phyloP scores from a whole-genome alignment of 2,888 invertebrate genomes.

The Philopedon plagiatum region DNA sequence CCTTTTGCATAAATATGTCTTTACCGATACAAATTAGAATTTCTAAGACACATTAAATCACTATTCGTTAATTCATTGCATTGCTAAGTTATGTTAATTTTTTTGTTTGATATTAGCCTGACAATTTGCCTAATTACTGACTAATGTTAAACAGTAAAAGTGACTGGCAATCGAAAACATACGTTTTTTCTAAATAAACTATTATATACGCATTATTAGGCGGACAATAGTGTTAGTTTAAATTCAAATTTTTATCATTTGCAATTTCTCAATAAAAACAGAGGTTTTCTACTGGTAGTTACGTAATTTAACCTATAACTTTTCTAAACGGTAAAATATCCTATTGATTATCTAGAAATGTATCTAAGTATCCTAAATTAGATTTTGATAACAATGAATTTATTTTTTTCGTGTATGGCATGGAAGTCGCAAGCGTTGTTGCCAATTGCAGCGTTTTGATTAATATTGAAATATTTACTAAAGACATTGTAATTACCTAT shows the following conservation, averaged over 20 bases:
- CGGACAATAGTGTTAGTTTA: background rate
- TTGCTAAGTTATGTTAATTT: background rate
- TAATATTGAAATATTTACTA: too few species aligned
- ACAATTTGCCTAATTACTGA: conserved; percentile 8
- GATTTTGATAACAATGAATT: too few species aligned
- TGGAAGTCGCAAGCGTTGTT: too few species aligned
- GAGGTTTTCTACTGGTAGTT: background rate
- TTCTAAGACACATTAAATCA: background rate
- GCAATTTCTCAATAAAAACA: conserved; percentile 4
- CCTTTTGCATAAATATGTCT: too few species aligned
- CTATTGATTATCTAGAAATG: too few species aligned
- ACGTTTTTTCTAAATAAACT: conserved; percentile 2
- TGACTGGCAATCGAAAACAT: too few species aligned
- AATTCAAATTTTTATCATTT: conserved; percentile 2
- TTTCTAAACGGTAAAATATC: background rate
- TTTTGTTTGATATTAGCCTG: background rate
- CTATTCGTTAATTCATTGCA: background rate
- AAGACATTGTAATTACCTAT: too few species aligned
- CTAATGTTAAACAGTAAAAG: conserved; percentile 10
- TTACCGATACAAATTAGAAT: too few species aligned
- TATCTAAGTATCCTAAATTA: too few species aligned
- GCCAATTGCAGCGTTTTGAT: too few species aligned
- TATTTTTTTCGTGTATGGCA: too few species aligned
- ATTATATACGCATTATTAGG: background rate
- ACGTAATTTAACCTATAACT: background rate